Percentiles rank a stretch among this genome's conserved stretches.
phyloP scores from a whole-genome alignment of 2,113 vertebrate genomes.

The Garra rufa region DNA sequence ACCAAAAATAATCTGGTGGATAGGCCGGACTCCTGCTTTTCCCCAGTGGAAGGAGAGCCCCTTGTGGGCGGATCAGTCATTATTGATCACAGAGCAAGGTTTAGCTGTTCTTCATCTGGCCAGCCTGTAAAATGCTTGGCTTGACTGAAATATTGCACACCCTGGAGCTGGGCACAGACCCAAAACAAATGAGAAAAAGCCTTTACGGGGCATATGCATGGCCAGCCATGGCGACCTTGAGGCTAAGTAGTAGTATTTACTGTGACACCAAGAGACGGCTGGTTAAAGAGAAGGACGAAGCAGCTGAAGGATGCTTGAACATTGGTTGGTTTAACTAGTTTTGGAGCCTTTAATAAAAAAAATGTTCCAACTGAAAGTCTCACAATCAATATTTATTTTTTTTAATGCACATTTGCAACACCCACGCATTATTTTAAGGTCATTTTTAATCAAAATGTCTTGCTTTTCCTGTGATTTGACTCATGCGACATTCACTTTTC shows the following conservation, averaged over 20 bases:
- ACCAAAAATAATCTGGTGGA: neutral
- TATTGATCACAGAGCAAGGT: slow-evolving; percentile 54
- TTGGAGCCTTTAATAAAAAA: neutral
- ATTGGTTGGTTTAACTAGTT: neutral
- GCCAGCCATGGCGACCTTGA: slow-evolving; percentile 38
- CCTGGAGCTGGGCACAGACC: slow-evolving; percentile 60
- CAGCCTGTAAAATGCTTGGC: slow-evolving; percentile 62
- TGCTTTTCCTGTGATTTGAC: neutral
- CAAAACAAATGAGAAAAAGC: slow-evolving; percentile 63
- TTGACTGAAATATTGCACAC: slow-evolving; percentile 65
- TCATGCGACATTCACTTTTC: neutral
- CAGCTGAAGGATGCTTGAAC: neutral
- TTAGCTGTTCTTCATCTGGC: slow-evolving; percentile 38
- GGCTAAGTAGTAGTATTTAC: slow-evolving; percentile 48
- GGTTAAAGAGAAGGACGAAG: neutral
- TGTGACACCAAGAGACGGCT: slow-evolving; percentile 26
- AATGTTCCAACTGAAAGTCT: neutral
- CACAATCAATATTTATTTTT: neutral
- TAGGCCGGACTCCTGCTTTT: neutral
- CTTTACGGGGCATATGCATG: slow-evolving; percentile 46
- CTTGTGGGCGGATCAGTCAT: slow-evolving; percentile 56
- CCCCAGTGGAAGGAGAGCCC: neutral
- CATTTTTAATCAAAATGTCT: neutral
- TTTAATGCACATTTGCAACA: neutral
- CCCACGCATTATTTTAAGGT: neutral